phyloP scores from a whole-genome alignment of 2,888 invertebrate genomes.

The Pristionchus japonicus region DNA sequence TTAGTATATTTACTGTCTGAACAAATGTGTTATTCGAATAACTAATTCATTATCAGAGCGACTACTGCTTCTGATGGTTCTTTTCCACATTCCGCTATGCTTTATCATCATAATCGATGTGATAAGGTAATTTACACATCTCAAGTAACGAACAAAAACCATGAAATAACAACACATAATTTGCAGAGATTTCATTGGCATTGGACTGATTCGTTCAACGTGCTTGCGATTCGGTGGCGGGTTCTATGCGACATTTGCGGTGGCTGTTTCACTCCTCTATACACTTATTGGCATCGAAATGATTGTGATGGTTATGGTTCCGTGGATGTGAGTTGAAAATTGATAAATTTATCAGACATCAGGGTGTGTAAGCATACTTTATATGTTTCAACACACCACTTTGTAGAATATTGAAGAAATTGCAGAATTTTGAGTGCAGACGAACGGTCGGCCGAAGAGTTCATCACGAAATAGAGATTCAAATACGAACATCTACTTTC shows the following conservation, averaged over 20 bases:
- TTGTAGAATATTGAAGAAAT: too few species aligned
- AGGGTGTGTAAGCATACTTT: too few species aligned
- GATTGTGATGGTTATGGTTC: background rate
- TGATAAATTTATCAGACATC: too few species aligned
- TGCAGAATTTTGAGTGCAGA: too few species aligned
- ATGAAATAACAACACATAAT: too few species aligned
- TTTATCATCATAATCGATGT: background rate
- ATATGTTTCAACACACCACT: too few species aligned
- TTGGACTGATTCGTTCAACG: background rate
- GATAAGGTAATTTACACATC: background rate
- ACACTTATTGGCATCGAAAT: background rate
- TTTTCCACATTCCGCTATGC: background rate
- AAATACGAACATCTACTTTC: background rate
- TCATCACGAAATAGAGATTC: too few species aligned
- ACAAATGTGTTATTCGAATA: too few species aligned
- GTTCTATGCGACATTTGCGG: background rate
- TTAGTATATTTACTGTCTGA: too few species aligned
- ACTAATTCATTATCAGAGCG: background rate
- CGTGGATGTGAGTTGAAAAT: background rate
- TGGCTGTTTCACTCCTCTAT: background rate
- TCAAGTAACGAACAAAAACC: too few species aligned
- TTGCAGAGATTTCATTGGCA: background rate
- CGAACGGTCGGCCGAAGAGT: too few species aligned
- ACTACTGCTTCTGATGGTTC: background rate
- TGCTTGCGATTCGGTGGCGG: background rate